Conservation (phyloP, 1,140 invertebrate genomes). For the Laupala kohalensis region DNA sequence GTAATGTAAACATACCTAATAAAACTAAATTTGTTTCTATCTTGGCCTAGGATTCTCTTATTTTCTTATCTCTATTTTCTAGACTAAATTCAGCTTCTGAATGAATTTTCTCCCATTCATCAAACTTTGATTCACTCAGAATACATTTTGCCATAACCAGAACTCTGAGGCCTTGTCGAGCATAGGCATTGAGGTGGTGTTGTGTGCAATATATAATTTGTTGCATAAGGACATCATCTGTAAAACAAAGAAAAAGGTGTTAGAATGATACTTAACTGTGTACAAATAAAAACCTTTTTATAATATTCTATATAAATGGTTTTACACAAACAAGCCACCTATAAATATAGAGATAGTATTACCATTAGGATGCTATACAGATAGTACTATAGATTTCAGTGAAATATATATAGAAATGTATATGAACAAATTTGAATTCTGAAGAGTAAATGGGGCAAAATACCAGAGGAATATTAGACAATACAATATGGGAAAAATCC, state of each 20-base stretch:
- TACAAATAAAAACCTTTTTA: background rate
- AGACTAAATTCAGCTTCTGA: constrained; percentile 53
- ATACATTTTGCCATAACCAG: constrained; percentile 78
- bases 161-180: constrained; percentile 74
- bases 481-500: background rate
- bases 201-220: constrained; percentile 46
- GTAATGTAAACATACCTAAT: constrained; percentile 36
- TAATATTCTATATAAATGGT: too few species aligned
- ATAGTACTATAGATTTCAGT: too few species aligned
- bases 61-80: constrained; percentile 55
- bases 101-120: constrained; percentile 61
- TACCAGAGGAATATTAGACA: too few species aligned
- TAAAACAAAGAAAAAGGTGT: too few species aligned
- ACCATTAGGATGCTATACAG: too few species aligned
- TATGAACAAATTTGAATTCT: too few species aligned
- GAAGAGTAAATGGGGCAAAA: too few species aligned
- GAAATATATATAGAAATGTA: too few species aligned
- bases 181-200: constrained; percentile 67
- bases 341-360: too few species aligned
- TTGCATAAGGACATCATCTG: constrained; percentile 25
- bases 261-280: background rate
- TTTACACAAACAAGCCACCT: too few species aligned
- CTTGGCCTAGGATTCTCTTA: constrained; percentile 61
- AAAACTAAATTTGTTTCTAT: constrained; percentile 71
- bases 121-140: constrained; percentile 60